Evolutionary conservation across 2,797 vertebrate genomes (phyloP), one percentile per base, ranked within the genome.

Genomic region (Holocentrus rufus): DNA sequence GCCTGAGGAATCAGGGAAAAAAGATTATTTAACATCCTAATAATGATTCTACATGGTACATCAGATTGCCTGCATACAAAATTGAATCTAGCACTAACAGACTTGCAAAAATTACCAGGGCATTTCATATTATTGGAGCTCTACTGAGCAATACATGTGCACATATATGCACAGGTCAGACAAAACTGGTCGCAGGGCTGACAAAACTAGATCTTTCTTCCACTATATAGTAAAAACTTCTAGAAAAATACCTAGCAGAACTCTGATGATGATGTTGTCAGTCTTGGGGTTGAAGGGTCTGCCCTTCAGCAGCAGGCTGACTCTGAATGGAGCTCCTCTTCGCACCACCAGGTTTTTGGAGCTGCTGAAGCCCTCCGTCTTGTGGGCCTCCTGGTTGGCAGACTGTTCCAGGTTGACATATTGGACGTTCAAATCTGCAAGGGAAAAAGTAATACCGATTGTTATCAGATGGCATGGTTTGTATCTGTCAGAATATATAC

Each of bases 311-410:
- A 64, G 62, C 62, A 94, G 10, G 0, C 27, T 89, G 85, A 95
- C 0, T 47, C 4, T 88, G 77, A 95, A 93, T 0, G 89, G 79
- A 39, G 81, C 77, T 46, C 94, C 94, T 89, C 94, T 89, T 18
- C 94, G 87, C 58, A 95, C 86, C 74, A 94, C 93, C 85, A 95
- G 82, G 34, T 50, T 11, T 9, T 79, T 76, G 61, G 87, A 75
- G 64, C 54, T 58, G 31, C 56, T 81, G 72, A 95, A 88, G 50
- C 81, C 91, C n/a, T 85, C 60, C 0, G 94, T 94, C 59, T 60
- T 78, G 81, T 95, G 94, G 2, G 39, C 69, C 30, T 65, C 3
- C 62, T 88, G 79, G 83, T 94, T 95, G 52, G 89, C 80, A 1
- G 30, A 10, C 2, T 49, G 54, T 54, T 93, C 88, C 85, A 92